phyloP scores from a whole-genome alignment of 2,888 invertebrate genomes.

The Phragmatobia fuliginosa region DNA sequence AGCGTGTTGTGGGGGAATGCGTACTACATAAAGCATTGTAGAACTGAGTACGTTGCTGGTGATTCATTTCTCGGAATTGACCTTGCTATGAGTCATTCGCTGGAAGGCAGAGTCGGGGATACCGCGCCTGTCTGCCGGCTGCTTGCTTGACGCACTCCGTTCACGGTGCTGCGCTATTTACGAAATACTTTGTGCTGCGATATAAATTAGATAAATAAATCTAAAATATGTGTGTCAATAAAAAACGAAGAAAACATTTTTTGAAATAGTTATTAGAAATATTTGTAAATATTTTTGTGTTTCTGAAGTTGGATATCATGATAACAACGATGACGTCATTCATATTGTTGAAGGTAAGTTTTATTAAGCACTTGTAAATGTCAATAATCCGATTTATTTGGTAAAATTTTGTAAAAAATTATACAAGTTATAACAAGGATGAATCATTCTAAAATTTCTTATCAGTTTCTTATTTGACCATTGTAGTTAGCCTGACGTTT shows the following conservation, averaged over 20 bases:
- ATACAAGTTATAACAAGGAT: conserved; percentile 46
- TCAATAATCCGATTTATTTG: conserved; percentile 22
- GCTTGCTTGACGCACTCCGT: conserved; percentile 80
- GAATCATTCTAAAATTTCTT: conserved; percentile 70
- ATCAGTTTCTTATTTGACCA: conserved; percentile 80
- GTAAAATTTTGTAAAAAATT: conserved; percentile 38
- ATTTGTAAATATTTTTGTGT: conserved; percentile 75
- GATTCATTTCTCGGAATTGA: conserved; percentile 88
- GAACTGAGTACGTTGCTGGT: conserved; percentile 82
- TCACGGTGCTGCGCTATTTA: conserved; percentile 68
- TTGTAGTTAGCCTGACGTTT: conserved; percentile 75
- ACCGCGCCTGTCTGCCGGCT: conserved; percentile 86
- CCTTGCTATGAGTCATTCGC: conserved; percentile 87
- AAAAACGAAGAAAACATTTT: conserved; percentile 62
- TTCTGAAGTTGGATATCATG: conserved; percentile 82
- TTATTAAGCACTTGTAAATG: conserved; percentile 22
- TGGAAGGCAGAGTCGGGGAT: conserved; percentile 87
- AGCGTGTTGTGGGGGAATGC: conserved; percentile 75
- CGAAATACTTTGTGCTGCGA: conserved; percentile 62
- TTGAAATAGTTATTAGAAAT: conserved; percentile 54
- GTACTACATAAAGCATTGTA: conserved; percentile 81
- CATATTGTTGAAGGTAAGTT: conserved; percentile 83
- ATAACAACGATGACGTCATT: conserved; percentile 87
- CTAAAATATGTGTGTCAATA: conserved; percentile 67
- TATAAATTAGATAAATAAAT: conserved; percentile 53